Percentiles rank a stretch among this genome's conserved stretches.
phyloP scores from a whole-genome alignment of 2,888 invertebrate genomes.

The Eristalinus sepulchralis region DNA sequence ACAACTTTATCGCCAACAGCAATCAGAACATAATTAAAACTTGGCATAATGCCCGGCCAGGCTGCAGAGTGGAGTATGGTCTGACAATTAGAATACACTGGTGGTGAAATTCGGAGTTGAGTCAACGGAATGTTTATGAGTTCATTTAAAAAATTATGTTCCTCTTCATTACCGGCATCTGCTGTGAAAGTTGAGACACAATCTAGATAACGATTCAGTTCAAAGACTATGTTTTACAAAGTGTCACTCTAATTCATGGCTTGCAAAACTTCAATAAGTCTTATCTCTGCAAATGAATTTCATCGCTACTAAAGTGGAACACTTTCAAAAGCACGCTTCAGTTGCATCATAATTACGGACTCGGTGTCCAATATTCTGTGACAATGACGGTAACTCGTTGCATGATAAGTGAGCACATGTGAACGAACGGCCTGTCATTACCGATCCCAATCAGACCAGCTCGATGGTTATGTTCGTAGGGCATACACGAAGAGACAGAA shows the following conservation, averaged over 20 bases:
- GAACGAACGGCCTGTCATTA: background rate
- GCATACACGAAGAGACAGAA: too few relatives aligned
- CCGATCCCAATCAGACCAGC: background rate
- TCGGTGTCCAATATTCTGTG: background rate
- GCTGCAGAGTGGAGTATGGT: background rate
- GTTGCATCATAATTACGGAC: background rate
- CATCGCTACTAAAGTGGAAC: background rate
- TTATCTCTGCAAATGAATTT: background rate
- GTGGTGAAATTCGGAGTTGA: background rate
- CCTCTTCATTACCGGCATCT: background rate
- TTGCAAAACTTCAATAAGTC: background rate
- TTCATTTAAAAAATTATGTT: background rate
- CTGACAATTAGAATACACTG: conserved; percentile 26
- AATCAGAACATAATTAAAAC: conserved; percentile 20
- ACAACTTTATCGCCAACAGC: background rate
- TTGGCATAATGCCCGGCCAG: background rate
- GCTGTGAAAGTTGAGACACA: background rate
- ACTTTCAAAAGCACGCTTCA: background rate
- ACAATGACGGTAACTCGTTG: background rate
- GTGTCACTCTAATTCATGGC: background rate
- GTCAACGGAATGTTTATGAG: background rate
- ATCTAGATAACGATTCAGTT: background rate
- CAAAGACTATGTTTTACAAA: too few relatives aligned
- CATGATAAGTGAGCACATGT: background rate
- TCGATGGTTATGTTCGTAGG: background rate